Conservation (phyloP, 30 jellyfish, hydroid and myxozoan species). For the Aurelia aurita region DNA sequence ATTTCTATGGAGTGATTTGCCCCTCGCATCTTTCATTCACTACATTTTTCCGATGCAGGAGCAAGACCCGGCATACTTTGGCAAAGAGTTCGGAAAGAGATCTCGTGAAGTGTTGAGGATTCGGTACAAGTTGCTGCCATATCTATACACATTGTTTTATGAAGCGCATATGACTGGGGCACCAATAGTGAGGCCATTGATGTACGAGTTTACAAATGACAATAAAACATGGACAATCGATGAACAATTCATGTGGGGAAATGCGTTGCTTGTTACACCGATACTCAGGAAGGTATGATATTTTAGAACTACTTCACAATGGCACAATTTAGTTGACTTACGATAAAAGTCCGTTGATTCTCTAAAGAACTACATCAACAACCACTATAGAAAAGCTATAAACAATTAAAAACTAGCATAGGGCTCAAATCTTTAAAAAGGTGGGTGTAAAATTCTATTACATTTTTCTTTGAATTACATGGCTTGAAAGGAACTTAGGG, state of each 20-base stretch:
- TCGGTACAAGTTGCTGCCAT: constrained; percentile 85
- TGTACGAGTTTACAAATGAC: constrained; percentile 75
- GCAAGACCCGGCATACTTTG: constrained; percentile 96
- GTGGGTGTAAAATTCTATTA: no score
- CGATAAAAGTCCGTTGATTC: no score
- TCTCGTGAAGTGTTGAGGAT: constrained; percentile 63
- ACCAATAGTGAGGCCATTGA: constrained; percentile 87
- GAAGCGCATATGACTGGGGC: constrained; percentile 78
- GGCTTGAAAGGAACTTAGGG: no score
- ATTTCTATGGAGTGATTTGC: no score
- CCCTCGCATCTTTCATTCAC: no score
- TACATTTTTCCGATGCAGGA: constrained; percentile 31
- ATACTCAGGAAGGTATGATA: constrained; percentile 79
- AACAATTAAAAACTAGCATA: no score
- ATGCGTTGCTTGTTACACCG: constrained; percentile 81
- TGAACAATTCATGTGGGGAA: constrained; percentile 94
- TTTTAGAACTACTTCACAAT: neutral
- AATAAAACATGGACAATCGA: constrained; percentile 70
- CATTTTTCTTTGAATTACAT: no score
- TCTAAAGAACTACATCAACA: no score
- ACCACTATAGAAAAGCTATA: no score
- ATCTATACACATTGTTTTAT: constrained; percentile 80
- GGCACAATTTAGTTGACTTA: no score
- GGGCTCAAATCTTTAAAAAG: no score
- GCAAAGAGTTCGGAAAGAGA: constrained; percentile 66